Percentiles rank a stretch among this genome's conserved stretches.
These are phyloP conservation scores for Misgurnus anguillicaudatus DNA, from an alignment of 2,113 vertebrate species.

Conservation along the genomic window DNA sequence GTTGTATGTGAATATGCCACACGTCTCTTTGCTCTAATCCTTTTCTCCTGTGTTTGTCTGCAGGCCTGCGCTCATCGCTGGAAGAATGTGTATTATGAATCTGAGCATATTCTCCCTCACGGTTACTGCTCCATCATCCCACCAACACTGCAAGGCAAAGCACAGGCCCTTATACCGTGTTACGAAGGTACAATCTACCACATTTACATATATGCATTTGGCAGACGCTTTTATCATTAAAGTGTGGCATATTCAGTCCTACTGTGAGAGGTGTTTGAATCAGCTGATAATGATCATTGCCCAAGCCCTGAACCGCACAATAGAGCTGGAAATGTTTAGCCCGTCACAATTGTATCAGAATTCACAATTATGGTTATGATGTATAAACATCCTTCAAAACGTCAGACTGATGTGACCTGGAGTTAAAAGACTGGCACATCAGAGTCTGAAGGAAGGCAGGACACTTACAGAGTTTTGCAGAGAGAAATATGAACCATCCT, in stretches of 20 bases:
- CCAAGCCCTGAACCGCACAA: not conserved
- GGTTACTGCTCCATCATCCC: slow-evolving; percentile 94
- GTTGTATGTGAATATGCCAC: slow-evolving; percentile 7
- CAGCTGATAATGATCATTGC: no score
- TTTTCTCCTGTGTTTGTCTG: slow-evolving; percentile 14
- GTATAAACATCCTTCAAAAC: slow-evolving; percentile 48
- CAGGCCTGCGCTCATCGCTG: slow-evolving; percentile 97
- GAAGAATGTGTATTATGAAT: slow-evolving; percentile 95
- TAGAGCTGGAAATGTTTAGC: not conserved
- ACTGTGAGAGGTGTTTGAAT: no score
- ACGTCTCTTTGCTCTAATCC: not conserved
- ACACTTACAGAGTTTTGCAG: not conserved
- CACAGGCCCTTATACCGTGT: slow-evolving; percentile 86
- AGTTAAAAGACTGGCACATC: slow-evolving; percentile 39
- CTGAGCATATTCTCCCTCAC: slow-evolving; percentile 90
- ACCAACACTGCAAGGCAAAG: slow-evolving; percentile 82
- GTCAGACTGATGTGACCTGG: slow-evolving; percentile 52
- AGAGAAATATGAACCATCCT: slow-evolving; percentile 38
- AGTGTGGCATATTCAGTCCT: no score
- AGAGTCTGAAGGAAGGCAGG: slow-evolving; percentile 50
- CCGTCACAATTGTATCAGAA: no score
- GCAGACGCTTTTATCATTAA: no score
- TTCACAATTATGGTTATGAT: slow-evolving; percentile 39
- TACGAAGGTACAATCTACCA: slow-evolving; percentile 86
- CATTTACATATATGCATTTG: no score